A percentile compares a stretch with the other conserved stretches of the same genome.
These are phyloP conservation scores for Cephonodes hylas DNA, from an alignment of 2,888 invertebrate species.

Conservation along the genomic window DNA sequence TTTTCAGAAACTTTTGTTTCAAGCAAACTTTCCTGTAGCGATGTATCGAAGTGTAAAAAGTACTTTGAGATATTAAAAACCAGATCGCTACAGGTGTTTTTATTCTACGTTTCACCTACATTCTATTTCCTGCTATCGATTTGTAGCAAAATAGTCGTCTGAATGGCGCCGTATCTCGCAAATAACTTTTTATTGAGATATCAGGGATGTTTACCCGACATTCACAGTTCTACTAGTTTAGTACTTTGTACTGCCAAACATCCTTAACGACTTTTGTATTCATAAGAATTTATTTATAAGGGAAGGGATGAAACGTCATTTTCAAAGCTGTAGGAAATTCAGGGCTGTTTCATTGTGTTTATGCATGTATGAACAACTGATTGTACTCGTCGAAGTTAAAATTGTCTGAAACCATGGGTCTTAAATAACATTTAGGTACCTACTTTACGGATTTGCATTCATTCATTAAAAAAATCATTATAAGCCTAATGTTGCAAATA, in stretches of 20 bases:
- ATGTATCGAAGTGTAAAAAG: background rate
- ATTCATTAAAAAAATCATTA: too few relatives aligned
- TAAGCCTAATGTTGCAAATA: too few relatives aligned
- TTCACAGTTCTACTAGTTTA: conserved; percentile 5
- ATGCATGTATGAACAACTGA: too few relatives aligned
- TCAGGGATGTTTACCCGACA: conserved; percentile 43
- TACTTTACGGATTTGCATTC: too few relatives aligned
- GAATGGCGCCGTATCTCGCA: conserved; percentile 55
- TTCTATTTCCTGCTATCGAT: conserved; percentile 55
- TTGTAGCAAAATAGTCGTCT: conserved; percentile 40
- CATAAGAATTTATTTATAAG: background rate
- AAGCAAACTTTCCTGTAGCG: background rate
- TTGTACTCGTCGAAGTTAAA: too few relatives aligned
- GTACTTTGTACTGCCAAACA: background rate
- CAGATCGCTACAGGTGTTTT: background rate
- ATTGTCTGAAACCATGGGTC: too few relatives aligned
- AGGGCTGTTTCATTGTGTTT: too few relatives aligned
- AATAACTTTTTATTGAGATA: conserved; percentile 60
- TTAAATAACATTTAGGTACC: too few relatives aligned
- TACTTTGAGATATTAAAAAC: background rate
- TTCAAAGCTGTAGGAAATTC: too few relatives aligned
- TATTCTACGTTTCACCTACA: conserved; percentile 35
- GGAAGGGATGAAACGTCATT: background rate
- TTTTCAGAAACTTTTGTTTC: too few relatives aligned
- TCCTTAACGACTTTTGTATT: background rate